A percentile compares a stretch with the other conserved stretches of the same genome.
phyloP scores from a whole-genome alignment of 2,113 vertebrate species.

The Cercocebus atys region DNA sequence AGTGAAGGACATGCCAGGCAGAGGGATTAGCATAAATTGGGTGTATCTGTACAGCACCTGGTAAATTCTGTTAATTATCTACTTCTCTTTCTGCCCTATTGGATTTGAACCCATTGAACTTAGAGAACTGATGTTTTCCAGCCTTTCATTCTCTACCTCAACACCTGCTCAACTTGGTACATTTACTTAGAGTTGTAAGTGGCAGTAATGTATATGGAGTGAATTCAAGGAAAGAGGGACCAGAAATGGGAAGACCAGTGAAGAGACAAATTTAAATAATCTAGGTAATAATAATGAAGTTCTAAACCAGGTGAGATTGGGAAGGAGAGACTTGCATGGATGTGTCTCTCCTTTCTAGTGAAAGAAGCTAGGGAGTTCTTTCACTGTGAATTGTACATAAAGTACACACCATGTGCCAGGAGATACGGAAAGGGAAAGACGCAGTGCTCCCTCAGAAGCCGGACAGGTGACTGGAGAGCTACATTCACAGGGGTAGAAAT shows the following conservation, averaged over 20 bases:
- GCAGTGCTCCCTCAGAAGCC: not conserved
- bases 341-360: not conserved
- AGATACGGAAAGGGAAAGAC: not conserved
- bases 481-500: not conserved
- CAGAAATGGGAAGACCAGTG: not conserved
- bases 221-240: not conserved
- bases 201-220: not conserved
- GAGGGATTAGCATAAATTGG: conserved; percentile 13
- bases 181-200: conserved; percentile 3
- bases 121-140: conserved; percentile 29
- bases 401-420: not conserved
- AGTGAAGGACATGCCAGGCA: not conserved
- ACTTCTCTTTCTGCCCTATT: conserved; percentile 29
- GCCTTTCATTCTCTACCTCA: conserved; percentile 22
- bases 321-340: not conserved
- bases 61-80: conserved; percentile 49
- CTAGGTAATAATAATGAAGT: not conserved
- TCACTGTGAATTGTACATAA: not conserved
- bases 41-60: not conserved
- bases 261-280: not conserved
- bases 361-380: not conserved
- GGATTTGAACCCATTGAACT: not conserved
- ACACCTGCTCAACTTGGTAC: not conserved
- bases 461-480: not conserved
- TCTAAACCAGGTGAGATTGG: not conserved